phyloP scores from a whole-genome alignment of 1,140 invertebrate genomes.

The Meloidogyne hapla region DNA sequence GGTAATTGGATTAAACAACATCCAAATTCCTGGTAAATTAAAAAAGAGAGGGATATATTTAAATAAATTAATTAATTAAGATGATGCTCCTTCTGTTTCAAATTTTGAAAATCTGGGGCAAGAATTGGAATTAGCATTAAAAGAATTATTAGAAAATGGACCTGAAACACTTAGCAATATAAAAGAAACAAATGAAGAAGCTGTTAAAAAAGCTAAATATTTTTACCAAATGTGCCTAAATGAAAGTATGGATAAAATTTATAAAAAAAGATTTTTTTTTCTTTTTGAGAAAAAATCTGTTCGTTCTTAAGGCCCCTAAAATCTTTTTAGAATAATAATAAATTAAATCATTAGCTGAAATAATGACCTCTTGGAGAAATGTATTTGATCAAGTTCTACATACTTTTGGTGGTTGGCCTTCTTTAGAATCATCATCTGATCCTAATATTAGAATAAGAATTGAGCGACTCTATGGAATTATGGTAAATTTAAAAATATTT shows the following conservation, averaged over 20 bases:
- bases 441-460: conserved; percentile 39
- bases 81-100: conserved; percentile 63
- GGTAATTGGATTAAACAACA: conserved; percentile 67
- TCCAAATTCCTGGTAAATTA: conserved; percentile 56
- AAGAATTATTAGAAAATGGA: conserved; percentile 57
- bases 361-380: conserved; percentile 54
- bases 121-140: conserved; percentile 61
- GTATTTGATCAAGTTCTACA: conserved; percentile 57
- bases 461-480: conserved; percentile 57
- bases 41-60: too few relatives aligned
- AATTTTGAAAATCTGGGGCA: conserved; percentile 64
- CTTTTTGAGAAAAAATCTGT: too few relatives aligned
- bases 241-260: conserved; percentile 55
- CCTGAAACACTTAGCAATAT: conserved; percentile 15
- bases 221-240: conserved; percentile 64
- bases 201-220: conserved; percentile 61
- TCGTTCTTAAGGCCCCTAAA: too few relatives aligned
- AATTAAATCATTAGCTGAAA: too few relatives aligned
- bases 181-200: conserved; percentile 51
- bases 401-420: conserved; percentile 61
- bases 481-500: conserved; percentile 29
- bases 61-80: too few relatives aligned
- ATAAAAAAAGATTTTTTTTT: too few relatives aligned
- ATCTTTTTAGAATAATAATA: too few relatives aligned
- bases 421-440: conserved; percentile 42